Conservation (phyloP, 1,140 invertebrate genomes). For the Papilio aristodemus region DNA sequence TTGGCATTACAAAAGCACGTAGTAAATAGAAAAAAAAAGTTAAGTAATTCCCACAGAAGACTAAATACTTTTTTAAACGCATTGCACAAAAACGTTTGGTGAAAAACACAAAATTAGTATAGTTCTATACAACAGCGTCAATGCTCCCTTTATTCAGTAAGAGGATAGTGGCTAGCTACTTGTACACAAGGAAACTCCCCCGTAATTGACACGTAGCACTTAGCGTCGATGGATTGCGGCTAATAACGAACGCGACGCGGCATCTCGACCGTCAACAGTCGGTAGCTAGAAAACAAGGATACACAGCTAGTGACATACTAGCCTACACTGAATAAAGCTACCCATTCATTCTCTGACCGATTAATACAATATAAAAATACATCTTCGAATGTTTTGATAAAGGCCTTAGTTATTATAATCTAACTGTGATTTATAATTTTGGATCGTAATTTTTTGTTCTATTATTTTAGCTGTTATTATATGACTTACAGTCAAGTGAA, state of each 20-base stretch:
- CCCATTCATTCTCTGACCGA: neutral
- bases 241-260: slow-evolving; percentile 18
- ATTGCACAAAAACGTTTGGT: too few relatives aligned
- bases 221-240: slow-evolving; percentile 14
- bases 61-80: too few relatives aligned
- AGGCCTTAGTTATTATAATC: too few relatives aligned
- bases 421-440: neutral
- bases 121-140: neutral
- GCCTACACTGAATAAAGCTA: slow-evolving; percentile 30
- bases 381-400: too few relatives aligned
- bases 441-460: too few relatives aligned
- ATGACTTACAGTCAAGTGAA: too few relatives aligned
- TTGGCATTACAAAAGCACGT: too few relatives aligned
- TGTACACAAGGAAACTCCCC: neutral
- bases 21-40: too few relatives aligned
- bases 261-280: slow-evolving; percentile 18
- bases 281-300: slow-evolving; percentile 32
- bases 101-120: too few relatives aligned
- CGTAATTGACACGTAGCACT: neutral
- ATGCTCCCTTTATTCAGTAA: neutral
- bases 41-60: too few relatives aligned
- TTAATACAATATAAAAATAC: neutral
- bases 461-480: too few relatives aligned
- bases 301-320: slow-evolving; percentile 29
- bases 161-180: neutral